These are phyloP conservation scores for Etia nguti DNA, from an alignment of 2,113 vertebrate genomes.

Conservation along the genomic window DNA sequence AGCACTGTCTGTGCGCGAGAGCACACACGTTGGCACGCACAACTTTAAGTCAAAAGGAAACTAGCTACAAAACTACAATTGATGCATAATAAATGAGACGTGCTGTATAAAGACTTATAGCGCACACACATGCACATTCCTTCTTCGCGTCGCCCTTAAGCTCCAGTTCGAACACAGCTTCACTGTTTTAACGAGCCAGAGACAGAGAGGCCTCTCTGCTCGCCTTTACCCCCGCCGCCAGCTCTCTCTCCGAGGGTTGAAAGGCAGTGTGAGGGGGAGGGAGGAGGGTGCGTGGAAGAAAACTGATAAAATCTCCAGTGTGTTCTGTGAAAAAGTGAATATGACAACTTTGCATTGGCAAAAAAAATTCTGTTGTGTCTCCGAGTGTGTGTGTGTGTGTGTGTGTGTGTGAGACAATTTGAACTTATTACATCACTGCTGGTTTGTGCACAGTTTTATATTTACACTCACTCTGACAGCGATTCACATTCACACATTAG, in stretches of 20 bases:
- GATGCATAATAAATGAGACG: background rate
- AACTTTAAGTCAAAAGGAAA: background rate
- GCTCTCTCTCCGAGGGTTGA: conserved; percentile 4
- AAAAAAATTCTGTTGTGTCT: background rate
- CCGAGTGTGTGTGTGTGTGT: background rate
- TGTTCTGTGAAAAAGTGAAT: background rate
- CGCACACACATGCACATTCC: conserved; percentile 18
- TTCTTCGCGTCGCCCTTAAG: conserved; percentile 10
- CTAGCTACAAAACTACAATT: background rate
- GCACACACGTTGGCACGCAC: background rate
- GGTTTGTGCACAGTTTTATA: background rate
- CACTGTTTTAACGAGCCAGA: conserved; percentile 45
- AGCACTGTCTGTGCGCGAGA: background rate
- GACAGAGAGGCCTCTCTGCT: conserved; percentile 56
- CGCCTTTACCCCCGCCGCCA: background rate
- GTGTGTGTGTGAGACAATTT: background rate
- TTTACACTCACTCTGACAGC: background rate
- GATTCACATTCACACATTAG: background rate
- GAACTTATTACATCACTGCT: background rate
- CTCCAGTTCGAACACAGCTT: conserved; percentile 43
- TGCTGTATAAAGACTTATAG: background rate
- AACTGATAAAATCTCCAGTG: background rate
- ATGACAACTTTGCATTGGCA: background rate
- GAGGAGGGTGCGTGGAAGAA: background rate
- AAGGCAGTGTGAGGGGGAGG: background rate